A percentile compares a stretch with the other conserved stretches of the same genome.
phyloP scores from a whole-genome alignment of 2,113 vertebrate species.

The Cairina moschata region DNA sequence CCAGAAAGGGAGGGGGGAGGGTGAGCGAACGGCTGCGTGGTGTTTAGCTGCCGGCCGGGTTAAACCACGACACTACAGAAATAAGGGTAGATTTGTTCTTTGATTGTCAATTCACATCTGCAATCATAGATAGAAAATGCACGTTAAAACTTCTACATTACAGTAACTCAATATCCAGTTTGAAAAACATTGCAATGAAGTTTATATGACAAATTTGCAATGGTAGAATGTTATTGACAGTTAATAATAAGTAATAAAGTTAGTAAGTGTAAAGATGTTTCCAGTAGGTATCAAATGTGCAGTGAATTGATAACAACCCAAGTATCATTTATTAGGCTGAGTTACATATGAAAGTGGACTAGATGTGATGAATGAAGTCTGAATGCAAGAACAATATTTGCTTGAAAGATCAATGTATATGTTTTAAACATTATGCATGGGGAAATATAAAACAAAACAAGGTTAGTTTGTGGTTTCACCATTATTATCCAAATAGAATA shows the following conservation, averaged over 20 bases:
- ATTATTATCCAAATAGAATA: neutral
- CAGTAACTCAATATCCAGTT: neutral
- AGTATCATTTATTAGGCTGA: neutral
- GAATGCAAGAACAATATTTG: neutral
- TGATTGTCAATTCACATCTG: neutral
- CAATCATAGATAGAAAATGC: rapidly evolving
- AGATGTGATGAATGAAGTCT: neutral
- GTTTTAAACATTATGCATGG: neutral
- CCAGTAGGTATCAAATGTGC: neutral
- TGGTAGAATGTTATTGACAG: neutral
- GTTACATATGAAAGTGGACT: neutral
- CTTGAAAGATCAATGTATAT: neutral
- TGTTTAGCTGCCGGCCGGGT: no score
- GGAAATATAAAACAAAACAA: neutral
- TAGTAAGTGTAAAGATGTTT: neutral
- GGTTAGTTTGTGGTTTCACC: neutral
- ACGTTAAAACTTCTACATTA: neutral
- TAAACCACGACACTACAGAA: no score
- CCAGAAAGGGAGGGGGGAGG: no score
- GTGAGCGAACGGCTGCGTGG: no score
- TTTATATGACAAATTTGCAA: neutral
- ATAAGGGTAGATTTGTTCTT: neutral
- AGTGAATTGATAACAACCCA: neutral
- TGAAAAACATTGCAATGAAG: neutral
- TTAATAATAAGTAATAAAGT: neutral